Percentiles rank a stretch among this genome's conserved stretches.
phyloP scores from a whole-genome alignment of 2,888 invertebrate genomes.

The Lycaena phlaeas region DNA sequence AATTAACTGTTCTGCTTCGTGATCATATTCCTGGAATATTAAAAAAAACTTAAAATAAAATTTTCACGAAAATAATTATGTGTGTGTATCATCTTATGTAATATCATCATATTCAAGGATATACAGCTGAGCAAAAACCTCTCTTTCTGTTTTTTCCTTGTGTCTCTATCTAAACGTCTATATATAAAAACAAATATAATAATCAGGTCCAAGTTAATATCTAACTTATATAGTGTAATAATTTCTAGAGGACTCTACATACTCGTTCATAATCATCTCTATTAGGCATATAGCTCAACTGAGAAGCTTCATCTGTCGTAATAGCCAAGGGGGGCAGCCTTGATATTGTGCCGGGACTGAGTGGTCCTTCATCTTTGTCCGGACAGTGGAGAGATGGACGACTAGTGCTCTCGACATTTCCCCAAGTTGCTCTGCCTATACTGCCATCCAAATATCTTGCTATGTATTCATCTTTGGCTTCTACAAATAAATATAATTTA shows the following conservation, averaged over 20 bases:
- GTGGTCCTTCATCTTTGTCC: conserved; percentile 82
- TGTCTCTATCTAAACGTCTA: no score
- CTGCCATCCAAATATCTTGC: conserved; percentile 91
- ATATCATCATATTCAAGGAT: no score
- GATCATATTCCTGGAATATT: conserved; percentile 86
- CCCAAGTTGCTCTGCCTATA: conserved; percentile 91
- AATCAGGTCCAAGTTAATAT: no score
- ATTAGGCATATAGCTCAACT: conserved; percentile 94
- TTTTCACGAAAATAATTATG: no score
- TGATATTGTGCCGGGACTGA: conserved; percentile 80
- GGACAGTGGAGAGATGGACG: conserved; percentile 84
- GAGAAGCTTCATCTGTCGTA: conserved; percentile 86
- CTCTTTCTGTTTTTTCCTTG: no score
- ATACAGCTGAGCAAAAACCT: no score
- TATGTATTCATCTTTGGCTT: conserved; percentile 93
- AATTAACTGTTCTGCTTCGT: conserved; percentile 91
- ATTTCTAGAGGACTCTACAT: no score
- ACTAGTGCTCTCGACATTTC: conserved; percentile 77
- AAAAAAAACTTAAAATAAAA: no score
- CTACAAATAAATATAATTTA: conserved; percentile 53
- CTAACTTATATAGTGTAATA: no score
- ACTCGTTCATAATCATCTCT: conserved; percentile 97
- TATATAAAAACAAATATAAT: no score
- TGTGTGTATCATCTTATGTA: no score
- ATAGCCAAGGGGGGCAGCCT: conserved; percentile 87